Base-by-base conservation (phyloP, 1,140 invertebrate species). In the Hermetia illucens region DNA sequence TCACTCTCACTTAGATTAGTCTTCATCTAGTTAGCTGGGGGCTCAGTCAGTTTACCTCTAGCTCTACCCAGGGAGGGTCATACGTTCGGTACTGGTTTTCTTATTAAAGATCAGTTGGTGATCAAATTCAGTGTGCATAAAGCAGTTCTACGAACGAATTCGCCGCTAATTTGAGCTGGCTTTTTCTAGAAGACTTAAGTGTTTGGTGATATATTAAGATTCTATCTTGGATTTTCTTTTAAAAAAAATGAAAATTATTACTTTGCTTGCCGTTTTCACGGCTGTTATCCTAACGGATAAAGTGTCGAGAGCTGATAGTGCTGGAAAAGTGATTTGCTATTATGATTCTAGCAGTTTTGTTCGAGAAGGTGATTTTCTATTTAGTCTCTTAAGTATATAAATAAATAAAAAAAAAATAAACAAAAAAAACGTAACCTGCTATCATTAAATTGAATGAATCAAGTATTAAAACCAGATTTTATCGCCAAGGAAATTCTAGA, bases 301-400 rank as follows among this genome's bases (percentile, higher is more conserved):
- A 44, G 48, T 39, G 18, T 37, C 40, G 9, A 50, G 50, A 9
- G 48, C 43, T 22, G 46, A 56, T n/a, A 46, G 49, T 21, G 38
- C 48, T 1, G 43, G 55, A 36, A 75, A 74, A 61, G 65, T 78
- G 13, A 65, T 79, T 41, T 80, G 77, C 54, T 79, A 77, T 53
- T 80, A 78, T 50, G 71, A 77, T 51, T 74, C 72, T 58, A 69
- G 62, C 52, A 71, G 74, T 40, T 71, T 68, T 50, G 62, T 66
- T 42, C 67, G 76, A 46, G 70, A 76, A 64, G 75, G 77, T 78
- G 60, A 72, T 43, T 25, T 12, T 12, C 9, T 20, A 27, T 36
- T n/a, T 38, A 41, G 34, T 32, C 27, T 30, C 21, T 32, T 39
- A 17, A 17, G 3, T 10, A 25, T 13, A n/a, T 34, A 19, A 31